Percentiles rank a stretch among this genome's conserved stretches.
Evolutionary conservation across 2,888 invertebrate genomes (phyloP).

Genomic region (Hydrotaea cyrtoneurina): DNA sequence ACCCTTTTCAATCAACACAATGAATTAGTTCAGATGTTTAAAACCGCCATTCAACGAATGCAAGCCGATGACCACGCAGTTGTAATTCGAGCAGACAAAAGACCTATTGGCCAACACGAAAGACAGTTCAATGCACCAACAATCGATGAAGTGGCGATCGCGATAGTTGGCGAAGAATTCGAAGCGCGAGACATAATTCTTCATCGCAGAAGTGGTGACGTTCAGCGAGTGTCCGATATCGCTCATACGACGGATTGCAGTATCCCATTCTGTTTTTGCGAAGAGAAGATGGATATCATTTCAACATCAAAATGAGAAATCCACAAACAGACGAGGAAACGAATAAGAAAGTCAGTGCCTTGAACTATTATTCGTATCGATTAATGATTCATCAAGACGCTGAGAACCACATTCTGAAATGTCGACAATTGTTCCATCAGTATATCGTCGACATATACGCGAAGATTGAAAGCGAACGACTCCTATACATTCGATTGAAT

Average conservation of each 20-base stretch:
- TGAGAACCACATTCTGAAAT: no score
- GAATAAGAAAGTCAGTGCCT: no score
- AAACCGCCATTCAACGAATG: constrained; percentile 73
- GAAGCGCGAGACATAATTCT: constrained; percentile 75
- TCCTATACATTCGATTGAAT: background rate
- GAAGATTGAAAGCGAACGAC: no score
- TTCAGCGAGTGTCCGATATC: background rate
- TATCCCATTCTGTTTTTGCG: no score
- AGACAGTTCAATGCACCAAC: constrained; percentile 76
- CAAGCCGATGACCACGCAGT: constrained; percentile 74
- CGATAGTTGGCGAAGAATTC: constrained; percentile 75
- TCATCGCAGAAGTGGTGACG: constrained; percentile 65
- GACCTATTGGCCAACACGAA: constrained; percentile 73
- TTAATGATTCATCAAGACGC: background rate
- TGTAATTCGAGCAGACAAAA: constrained; percentile 75
- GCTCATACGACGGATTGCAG: no score
- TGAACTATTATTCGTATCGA: no score
- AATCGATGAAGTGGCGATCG: constrained; percentile 76
- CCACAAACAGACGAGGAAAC: no score
- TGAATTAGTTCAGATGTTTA: no score
- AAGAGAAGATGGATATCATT: no score
- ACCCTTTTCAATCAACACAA: constrained; percentile 70
- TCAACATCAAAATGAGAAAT: no score
- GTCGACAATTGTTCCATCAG: background rate
- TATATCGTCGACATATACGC: constrained; percentile 31